These are phyloP conservation scores for Myzus persicae DNA, from an alignment of 1,140 invertebrate genomes.

Conservation along the genomic window DNA sequence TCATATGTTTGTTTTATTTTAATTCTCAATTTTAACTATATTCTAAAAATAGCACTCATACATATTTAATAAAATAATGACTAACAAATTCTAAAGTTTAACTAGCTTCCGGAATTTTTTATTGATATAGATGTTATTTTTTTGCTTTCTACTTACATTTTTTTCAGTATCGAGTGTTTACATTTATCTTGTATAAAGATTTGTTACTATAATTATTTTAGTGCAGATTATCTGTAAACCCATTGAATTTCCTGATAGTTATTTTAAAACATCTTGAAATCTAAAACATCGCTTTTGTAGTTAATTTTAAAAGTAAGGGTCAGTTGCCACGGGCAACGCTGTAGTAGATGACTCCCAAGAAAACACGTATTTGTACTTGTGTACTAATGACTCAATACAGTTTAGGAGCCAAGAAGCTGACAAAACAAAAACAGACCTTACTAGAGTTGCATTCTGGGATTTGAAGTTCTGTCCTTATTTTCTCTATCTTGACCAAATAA, in stretches of 20 bases:
- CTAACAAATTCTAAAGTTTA: neutral
- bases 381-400: conserved; percentile 47
- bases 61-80: neutral
- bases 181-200: neutral
- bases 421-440: conserved; percentile 33
- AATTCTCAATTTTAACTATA: neutral
- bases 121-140: neutral
- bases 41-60: neutral
- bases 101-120: neutral
- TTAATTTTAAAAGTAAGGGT: conserved; percentile 40
- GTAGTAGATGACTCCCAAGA: conserved; percentile 21
- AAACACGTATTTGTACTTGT: conserved; percentile 50
- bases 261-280: neutral
- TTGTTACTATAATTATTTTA: neutral
- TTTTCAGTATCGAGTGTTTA: neutral
- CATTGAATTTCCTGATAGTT: neutral
- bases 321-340: conserved; percentile 31
- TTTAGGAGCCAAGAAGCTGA: conserved; percentile 48
- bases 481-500: conserved; percentile 26
- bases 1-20: neutral
- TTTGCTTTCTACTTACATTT: neutral
- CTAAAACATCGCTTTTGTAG: neutral
- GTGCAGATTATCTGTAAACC: neutral
- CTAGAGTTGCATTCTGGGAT: neutral
- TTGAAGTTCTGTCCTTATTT: neutral